These are phyloP conservation scores for Sebastes dallii DNA, from an alignment of 2,797 vertebrate species.

Conservation along the genomic window DNA sequence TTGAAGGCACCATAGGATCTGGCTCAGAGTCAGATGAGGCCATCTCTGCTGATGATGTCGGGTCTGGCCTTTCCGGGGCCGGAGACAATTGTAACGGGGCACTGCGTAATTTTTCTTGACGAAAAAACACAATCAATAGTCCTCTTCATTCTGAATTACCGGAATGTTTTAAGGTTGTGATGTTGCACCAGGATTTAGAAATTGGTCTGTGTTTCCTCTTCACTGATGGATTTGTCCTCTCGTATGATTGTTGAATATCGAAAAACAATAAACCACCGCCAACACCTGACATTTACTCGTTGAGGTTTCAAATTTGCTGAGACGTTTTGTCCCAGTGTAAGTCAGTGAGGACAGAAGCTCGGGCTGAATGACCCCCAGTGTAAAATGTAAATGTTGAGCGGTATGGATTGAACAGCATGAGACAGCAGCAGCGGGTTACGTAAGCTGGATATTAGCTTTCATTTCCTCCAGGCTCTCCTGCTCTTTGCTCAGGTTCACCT, in stretches of 20 bases:
- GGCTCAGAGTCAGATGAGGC: too few relatives aligned
- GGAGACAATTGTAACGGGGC: too few relatives aligned
- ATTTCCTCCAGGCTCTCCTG: conserved; percentile 72
- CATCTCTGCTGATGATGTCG: too few relatives aligned
- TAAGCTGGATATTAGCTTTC: conserved; percentile 52
- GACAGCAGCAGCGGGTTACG: conserved; percentile 32
- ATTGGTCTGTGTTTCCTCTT: not conserved
- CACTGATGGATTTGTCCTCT: not conserved
- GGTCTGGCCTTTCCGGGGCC: too few relatives aligned
- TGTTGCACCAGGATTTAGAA: not conserved
- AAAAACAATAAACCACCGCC: not conserved
- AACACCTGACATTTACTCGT: not conserved
- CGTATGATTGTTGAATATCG: not conserved
- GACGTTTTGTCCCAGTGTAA: not conserved
- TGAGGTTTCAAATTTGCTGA: not conserved
- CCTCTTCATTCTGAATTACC: not conserved
- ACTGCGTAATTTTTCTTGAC: too few relatives aligned
- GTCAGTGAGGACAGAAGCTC: not conserved
- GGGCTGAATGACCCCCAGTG: conserved; percentile 2
- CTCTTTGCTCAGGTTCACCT: conserved; percentile 75
- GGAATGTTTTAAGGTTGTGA: not conserved
- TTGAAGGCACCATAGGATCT: too few relatives aligned
- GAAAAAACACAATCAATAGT: not conserved
- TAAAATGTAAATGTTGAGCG: conserved; percentile 40
- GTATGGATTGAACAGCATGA: conserved; percentile 26